These are phyloP conservation scores for Drosophila cyrtoloma DNA, from an alignment of 2,888 invertebrate species.

Conservation along the genomic window DNA sequence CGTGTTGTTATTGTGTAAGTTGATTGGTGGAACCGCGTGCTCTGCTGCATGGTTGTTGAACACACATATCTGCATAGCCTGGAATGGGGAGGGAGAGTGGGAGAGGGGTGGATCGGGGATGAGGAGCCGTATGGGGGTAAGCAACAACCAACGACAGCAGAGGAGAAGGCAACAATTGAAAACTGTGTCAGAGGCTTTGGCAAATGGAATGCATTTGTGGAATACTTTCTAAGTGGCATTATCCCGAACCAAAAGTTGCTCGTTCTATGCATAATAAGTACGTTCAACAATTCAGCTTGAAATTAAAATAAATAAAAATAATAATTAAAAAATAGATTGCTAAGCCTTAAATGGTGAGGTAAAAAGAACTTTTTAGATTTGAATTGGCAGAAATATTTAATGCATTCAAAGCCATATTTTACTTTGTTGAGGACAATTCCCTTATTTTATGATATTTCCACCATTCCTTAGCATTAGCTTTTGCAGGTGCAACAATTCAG, in stretches of 20 bases:
- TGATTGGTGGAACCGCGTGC: conserved; percentile 32
- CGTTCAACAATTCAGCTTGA: conserved; percentile 16
- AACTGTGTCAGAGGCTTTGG: conserved; percentile 70
- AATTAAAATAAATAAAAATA: background rate
- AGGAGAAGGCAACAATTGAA: conserved; percentile 43
- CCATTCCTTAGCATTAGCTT: too few species aligned
- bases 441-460: too few species aligned
- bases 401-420: background rate
- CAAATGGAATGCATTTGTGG: conserved; percentile 65
- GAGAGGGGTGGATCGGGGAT: background rate
- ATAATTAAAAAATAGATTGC: background rate
- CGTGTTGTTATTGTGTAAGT: conserved; percentile 48
- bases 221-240: conserved; percentile 72
- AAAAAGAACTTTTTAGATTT: background rate
- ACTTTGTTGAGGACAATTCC: too few species aligned
- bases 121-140: conserved; percentile 1
- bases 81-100: background rate
- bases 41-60: conserved; percentile 22
- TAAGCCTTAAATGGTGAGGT: background rate
- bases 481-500: too few species aligned
- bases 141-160: conserved; percentile 29
- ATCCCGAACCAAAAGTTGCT: conserved; percentile 36
- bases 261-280: conserved; percentile 11
- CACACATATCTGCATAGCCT: conserved; percentile 20
- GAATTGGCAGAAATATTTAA: background rate